A percentile compares a stretch with the other conserved stretches of the same genome.
Conservation (phyloP, 2,888 invertebrate genomes). For the Acanthosoma haemorrhoidale region DNA sequence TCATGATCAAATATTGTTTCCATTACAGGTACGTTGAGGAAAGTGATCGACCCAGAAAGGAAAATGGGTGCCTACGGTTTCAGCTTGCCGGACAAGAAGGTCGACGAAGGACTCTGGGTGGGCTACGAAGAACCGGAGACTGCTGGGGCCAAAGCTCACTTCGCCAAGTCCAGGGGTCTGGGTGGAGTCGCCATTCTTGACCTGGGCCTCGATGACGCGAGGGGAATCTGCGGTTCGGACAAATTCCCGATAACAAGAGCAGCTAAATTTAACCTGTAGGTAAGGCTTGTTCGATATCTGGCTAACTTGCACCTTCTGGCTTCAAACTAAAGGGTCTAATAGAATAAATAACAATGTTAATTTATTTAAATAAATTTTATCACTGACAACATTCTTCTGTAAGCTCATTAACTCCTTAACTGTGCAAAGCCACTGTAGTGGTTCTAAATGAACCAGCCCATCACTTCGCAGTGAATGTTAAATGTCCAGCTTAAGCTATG, state of each 20-base stretch:
- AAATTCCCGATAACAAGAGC: conserved; percentile 73
- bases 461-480: no score
- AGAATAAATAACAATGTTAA: no score
- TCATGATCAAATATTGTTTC: no score
- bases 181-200: conserved; percentile 74
- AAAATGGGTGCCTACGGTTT: conserved; percentile 74
- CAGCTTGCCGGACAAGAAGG: conserved; percentile 54
- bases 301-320: not conserved
- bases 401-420: no score
- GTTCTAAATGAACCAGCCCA: no score
- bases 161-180: conserved; percentile 64
- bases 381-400: no score
- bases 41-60: conserved; percentile 73
- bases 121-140: conserved; percentile 78
- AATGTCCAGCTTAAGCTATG: no score
- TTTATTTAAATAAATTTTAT: no score
- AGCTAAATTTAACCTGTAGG: conserved; percentile 55
- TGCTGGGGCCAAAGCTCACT: conserved; percentile 70
- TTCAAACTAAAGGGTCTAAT: no score
- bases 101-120: conserved; percentile 72
- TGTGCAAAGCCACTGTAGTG: no score
- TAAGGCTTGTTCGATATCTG: not conserved
- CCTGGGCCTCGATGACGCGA: conserved; percentile 73
- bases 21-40: conserved; percentile 53
- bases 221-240: conserved; percentile 66